Evolutionary conservation across 2,113 vertebrate species (phyloP).

Genomic region (Bubo blakistoni): DNA sequence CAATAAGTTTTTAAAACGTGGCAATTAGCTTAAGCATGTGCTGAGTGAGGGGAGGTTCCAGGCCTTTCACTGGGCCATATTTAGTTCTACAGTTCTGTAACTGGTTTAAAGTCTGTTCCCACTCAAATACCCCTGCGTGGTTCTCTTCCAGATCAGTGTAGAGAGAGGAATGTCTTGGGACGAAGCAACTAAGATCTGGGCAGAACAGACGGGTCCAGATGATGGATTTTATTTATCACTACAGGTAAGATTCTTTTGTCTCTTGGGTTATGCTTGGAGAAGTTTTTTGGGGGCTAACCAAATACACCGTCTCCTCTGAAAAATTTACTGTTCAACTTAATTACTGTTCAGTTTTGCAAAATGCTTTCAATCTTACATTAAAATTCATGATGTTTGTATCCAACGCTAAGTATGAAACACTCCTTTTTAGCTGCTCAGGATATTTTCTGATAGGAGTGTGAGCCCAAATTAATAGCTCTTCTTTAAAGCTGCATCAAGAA

Average conservation of each 20-base stretch:
- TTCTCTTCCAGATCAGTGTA: constrained; percentile 85
- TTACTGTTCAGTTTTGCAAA: neutral
- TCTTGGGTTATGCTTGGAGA: neutral
- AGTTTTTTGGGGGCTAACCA: neutral
- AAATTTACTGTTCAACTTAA: neutral
- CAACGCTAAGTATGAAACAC: fast-evolving
- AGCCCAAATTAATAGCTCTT: neutral
- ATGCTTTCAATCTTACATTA: neutral
- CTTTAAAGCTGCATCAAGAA: neutral
- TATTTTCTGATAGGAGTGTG: neutral
- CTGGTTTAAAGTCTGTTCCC: neutral
- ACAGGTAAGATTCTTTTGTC: constrained; percentile 69
- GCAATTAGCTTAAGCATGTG: neutral
- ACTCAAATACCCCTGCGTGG: neutral
- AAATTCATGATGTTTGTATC: neutral
- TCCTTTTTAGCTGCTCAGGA: neutral
- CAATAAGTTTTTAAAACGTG: neutral
- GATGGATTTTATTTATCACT: constrained; percentile 95
- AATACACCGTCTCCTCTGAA: neutral
- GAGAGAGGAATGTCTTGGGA: constrained; percentile 99
- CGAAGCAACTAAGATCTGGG: constrained; percentile 94
- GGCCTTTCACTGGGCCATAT: neutral
- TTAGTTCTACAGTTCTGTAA: neutral
- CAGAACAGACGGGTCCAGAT: constrained; percentile 90
- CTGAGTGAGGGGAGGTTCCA: neutral